phyloP scores from a whole-genome alignment of 2,113 vertebrate species.

The Cercocebus atys region DNA sequence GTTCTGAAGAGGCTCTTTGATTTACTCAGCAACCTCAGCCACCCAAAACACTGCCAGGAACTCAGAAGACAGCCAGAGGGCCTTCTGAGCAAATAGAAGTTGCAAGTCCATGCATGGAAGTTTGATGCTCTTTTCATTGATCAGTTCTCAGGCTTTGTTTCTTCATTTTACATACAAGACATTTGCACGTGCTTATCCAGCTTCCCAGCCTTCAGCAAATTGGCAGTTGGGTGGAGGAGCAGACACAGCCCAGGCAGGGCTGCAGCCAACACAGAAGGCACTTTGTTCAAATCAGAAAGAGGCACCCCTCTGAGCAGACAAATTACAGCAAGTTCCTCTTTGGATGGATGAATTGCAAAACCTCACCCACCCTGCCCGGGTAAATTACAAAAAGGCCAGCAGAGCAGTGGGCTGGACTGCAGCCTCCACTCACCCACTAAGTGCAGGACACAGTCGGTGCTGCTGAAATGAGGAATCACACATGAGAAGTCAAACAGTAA shows the following conservation, averaged over 20 bases:
- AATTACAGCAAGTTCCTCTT: background rate
- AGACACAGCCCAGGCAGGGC: background rate
- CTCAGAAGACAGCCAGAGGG: background rate
- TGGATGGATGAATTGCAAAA: background rate
- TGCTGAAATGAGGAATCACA: background rate
- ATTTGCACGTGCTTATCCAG: background rate
- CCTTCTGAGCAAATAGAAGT: background rate
- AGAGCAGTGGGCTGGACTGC: rapidly evolving
- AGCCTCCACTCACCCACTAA: too few relatives aligned
- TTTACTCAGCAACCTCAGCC: background rate
- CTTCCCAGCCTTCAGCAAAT: background rate
- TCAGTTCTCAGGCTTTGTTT: background rate
- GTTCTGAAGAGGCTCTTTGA: background rate
- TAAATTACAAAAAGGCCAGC: background rate
- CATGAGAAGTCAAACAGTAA: background rate
- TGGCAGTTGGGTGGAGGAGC: background rate
- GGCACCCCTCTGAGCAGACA: background rate
- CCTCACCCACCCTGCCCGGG: background rate
- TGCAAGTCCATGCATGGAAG: background rate
- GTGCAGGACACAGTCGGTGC: too few relatives aligned
- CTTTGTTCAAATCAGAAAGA: background rate
- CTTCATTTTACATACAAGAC: background rate
- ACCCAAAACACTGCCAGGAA: background rate
- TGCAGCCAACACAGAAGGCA: background rate
- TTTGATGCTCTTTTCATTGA: background rate